A percentile compares a stretch with the other conserved stretches of the same genome.
Conservation (phyloP, 2,797 vertebrate species). For the Myotis vivesi region DNA sequence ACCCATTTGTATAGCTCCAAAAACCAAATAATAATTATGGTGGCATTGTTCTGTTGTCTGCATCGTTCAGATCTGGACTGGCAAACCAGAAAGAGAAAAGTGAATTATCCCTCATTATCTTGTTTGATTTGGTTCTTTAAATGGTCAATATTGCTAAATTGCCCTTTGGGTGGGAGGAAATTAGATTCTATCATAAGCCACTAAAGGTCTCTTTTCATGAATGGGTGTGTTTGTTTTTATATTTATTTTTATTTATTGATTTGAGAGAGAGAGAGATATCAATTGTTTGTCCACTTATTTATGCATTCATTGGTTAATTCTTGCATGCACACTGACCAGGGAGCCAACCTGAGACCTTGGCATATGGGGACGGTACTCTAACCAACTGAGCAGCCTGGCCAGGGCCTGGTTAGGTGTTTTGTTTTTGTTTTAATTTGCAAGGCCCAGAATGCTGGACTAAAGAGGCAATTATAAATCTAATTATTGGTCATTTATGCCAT, state of each 20-base stretch:
- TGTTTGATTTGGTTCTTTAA: conserved; percentile 63
- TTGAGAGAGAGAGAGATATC: neutral
- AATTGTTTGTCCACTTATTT: neutral
- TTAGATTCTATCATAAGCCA: conserved; percentile 30
- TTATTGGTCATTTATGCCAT: conserved; percentile 29
- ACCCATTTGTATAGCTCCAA: conserved; percentile 50
- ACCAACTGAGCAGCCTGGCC: neutral
- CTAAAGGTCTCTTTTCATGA: conserved; percentile 21
- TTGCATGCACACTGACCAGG: neutral
- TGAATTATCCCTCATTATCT: conserved; percentile 54
- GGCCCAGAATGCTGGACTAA: neutral
- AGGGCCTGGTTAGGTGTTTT: neutral
- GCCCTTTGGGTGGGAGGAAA: conserved; percentile 66
- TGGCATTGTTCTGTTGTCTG: neutral
- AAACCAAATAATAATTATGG: conserved; percentile 70
- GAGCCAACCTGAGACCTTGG: neutral
- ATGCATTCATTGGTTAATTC: neutral
- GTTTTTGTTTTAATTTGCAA: neutral
- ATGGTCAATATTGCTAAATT: conserved; percentile 62
- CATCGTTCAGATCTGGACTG: neutral
- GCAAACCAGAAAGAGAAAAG: conserved; percentile 32
- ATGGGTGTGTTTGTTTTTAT: neutral
- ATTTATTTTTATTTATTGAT: neutral
- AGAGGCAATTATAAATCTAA: conserved; percentile 48
- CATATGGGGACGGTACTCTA: neutral